Conservation (phyloP, 2,113 vertebrate species). For the Ptychochromis oligacanthus region DNA sequence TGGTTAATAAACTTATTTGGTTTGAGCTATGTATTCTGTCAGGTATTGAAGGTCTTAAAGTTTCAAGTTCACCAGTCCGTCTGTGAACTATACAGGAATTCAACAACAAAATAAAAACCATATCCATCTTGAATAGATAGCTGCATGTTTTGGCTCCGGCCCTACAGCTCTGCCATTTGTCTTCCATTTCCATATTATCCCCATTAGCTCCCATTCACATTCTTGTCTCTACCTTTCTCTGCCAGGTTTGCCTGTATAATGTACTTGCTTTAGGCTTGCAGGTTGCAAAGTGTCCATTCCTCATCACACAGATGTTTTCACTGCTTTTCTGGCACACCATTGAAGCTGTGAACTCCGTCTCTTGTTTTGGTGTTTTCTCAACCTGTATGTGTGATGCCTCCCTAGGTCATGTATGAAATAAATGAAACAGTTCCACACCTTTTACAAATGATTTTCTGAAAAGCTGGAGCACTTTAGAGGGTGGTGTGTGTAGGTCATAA, state of each 20-base stretch:
- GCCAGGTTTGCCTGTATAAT: constrained; percentile 41
- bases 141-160: constrained; percentile 16
- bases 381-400: background rate
- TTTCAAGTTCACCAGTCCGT: background rate
- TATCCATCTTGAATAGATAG: constrained; percentile 1
- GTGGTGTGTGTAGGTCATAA: background rate
- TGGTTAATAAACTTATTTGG: background rate
- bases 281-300: constrained; percentile 46
- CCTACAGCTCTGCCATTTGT: constrained; percentile 29
- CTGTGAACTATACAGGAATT: background rate
- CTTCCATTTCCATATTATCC: constrained; percentile 46
- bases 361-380: background rate
- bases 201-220: constrained; percentile 46
- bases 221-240: constrained; percentile 24
- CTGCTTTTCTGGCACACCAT: background rate
- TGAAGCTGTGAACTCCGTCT: background rate
- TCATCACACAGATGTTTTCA: constrained; percentile 32
- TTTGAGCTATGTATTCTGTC: background rate
- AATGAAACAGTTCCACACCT: background rate
- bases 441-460: background rate
- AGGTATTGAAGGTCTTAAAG: background rate
- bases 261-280: constrained; percentile 51
- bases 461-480: background rate
- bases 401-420: background rate
- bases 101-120: background rate